Base-by-base conservation (phyloP, 2,797 vertebrate genomes). In the Clangula hyemalis region DNA sequence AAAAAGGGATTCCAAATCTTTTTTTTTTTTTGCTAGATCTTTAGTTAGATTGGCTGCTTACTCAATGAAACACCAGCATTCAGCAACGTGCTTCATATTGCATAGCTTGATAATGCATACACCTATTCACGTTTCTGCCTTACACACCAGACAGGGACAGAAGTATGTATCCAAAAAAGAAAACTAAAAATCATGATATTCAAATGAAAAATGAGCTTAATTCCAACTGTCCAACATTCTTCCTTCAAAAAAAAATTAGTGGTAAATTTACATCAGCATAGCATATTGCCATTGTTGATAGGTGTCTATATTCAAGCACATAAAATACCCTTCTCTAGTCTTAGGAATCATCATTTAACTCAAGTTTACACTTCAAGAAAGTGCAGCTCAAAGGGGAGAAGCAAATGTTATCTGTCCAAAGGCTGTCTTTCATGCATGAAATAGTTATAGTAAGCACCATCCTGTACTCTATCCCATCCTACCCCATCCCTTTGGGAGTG, bases 151-250 rank as follows among this genome's bases (percentile, higher is more conserved):
- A 86, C 81, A 66, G 24, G 11, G 94, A 66, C 14, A 71, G 11
- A 81, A 81, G 15, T 0, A 0, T 54, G 16, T 8, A 36, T 19
- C 0, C 0, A 68, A 78, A 77, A 80, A 39, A 69, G 27, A 41
- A 43, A 20, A 20, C 32, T 34, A 41, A 51, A 11, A 5, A 56
- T 56, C 54, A 56, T 11, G 27, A 27, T 73, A n/a, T 17, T 70
- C 32, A 27, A 45, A 57, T n/a, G 54, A 22, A 58, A 57, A 28
- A 19, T 16, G 8, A 69, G 16, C 68, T 75, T 75, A 81, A 51
- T 6, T 70, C 24, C 61, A 27, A 87, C 41, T 32, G 65, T 36
- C 53, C 19, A 72, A 60, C 25, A 60, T 12, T 11, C 4, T 76
- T 69, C 0, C 0, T 66, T 84, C 27, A 68, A 73, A 85, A 41